These are phyloP conservation scores for Agrochola lota DNA, from an alignment of 2,888 invertebrate genomes.

Conservation along the genomic window DNA sequence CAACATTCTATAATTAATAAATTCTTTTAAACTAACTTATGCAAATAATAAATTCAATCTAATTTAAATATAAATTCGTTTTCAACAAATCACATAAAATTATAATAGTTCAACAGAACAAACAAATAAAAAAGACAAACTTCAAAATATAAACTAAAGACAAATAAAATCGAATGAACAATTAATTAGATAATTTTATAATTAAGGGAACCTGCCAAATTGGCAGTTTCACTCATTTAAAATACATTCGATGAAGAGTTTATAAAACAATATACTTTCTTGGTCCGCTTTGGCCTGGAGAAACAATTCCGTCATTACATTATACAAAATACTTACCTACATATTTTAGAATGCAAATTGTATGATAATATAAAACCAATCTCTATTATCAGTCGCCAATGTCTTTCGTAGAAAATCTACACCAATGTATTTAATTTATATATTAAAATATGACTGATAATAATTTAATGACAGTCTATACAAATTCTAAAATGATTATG, in stretches of 20 bases:
- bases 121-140: constrained; percentile 41
- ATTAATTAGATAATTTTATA: background rate
- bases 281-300: constrained; percentile 61
- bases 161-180: constrained; percentile 26
- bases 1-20: constrained; percentile 34
- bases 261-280: constrained; percentile 30
- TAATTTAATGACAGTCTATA: constrained; percentile 41
- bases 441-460: constrained; percentile 37
- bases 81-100: constrained; percentile 58
- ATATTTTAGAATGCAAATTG: constrained; percentile 31
- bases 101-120: constrained; percentile 49
- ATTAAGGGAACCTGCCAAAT: constrained; percentile 13
- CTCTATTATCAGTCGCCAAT: constrained; percentile 47
- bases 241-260: constrained; percentile 45
- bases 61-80: constrained; percentile 55
- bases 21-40: constrained; percentile 49
- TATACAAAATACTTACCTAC: constrained; percentile 58
- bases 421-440: constrained; percentile 31
- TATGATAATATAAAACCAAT: constrained; percentile 49
- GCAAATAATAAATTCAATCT: constrained; percentile 50
- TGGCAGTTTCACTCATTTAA: constrained; percentile 13
- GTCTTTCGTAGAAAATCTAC: constrained; percentile 43
- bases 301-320: constrained; percentile 45
- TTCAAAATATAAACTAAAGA: constrained; percentile 43
- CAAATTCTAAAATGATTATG: constrained; percentile 50